Evolutionary conservation across 2,113 vertebrate genomes (phyloP).

Genomic region (Oreochromis spilurus): DNA sequence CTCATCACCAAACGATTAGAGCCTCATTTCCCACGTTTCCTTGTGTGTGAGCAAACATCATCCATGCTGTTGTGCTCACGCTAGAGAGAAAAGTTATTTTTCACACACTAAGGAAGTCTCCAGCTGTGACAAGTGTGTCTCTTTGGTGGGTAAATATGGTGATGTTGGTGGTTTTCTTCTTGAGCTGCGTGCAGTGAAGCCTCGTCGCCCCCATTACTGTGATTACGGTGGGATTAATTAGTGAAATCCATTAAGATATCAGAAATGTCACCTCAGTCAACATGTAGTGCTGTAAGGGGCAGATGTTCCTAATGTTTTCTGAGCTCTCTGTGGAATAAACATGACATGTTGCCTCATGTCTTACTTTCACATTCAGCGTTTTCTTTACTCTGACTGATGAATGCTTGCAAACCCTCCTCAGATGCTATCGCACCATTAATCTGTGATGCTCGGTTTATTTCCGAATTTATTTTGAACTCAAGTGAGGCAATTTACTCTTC

Average conservation of each 20-base stretch:
- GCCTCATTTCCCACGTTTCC: background rate
- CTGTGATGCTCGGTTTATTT: background rate
- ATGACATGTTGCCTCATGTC: background rate
- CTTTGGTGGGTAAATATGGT: background rate
- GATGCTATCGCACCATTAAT: background rate
- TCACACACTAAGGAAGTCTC: background rate
- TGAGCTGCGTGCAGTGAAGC: background rate
- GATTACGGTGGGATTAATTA: background rate
- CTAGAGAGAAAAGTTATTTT: background rate
- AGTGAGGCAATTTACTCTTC: background rate
- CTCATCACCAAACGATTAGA: background rate
- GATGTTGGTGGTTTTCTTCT: background rate
- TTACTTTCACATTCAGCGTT: background rate
- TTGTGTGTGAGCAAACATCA: constrained; percentile 28
- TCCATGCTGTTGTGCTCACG: background rate
- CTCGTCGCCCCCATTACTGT: background rate
- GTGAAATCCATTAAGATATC: background rate
- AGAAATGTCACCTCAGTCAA: background rate
- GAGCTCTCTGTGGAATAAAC: background rate
- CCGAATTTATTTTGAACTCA: background rate
- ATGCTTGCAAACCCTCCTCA: background rate
- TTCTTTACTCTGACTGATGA: background rate
- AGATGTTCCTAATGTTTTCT: constrained; percentile 5
- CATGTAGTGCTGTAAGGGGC: background rate
- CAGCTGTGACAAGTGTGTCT: background rate